Base-by-base conservation (phyloP, 1,140 invertebrate genomes). In the Hormaphis cornu region DNA sequence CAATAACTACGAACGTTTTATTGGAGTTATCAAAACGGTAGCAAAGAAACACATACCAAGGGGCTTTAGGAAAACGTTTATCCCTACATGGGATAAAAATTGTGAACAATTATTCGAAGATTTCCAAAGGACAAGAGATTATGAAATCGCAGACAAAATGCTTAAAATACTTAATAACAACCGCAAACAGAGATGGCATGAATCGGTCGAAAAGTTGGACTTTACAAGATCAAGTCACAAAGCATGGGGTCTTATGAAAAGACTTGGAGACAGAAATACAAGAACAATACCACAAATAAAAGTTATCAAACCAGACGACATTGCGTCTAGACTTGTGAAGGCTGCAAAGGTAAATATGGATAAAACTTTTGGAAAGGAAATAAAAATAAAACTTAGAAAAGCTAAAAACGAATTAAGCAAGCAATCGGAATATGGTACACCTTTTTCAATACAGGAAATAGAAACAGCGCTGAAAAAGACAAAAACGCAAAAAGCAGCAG, bases 41-140 rank as follows among this genome's bases (percentile, higher is more conserved):
- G 63, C 52, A 37, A 71, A 69, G 28, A 71, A 71, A 53, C 3
- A 37, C 22, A 71, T 71, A 16, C 63, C 50, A 30, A 69, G 71
- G 46, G 63, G 40, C n/a, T 71, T 35, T 37, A 35, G 61, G 18
- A 71, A 71, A 56, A 22, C 42, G 8, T 61, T 59, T 46, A 70
- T 70, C 26, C 37, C 69, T 59, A 46, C 53, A 18, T 70, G 54
- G 54, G 46, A 59, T 37, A 44, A 58, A 33, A n/a, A 59, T n/a
- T 42, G 40, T 42, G 40, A 42, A 42, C 14, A 42, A 42, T n/a
- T 42, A 42, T 42, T 42, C 16, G 40, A 42, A 42, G 40, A 18
- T 42, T 42, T 42, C 16, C 40, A 42, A 42, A 20, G 42, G 18
- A 20, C 18, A 44, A 44, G n/a, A 44, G 42, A 44, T 44, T 44